Conservation (phyloP, 37 sponge, comb jelly and placozoan species). For the Corticium candelabrum region DNA sequence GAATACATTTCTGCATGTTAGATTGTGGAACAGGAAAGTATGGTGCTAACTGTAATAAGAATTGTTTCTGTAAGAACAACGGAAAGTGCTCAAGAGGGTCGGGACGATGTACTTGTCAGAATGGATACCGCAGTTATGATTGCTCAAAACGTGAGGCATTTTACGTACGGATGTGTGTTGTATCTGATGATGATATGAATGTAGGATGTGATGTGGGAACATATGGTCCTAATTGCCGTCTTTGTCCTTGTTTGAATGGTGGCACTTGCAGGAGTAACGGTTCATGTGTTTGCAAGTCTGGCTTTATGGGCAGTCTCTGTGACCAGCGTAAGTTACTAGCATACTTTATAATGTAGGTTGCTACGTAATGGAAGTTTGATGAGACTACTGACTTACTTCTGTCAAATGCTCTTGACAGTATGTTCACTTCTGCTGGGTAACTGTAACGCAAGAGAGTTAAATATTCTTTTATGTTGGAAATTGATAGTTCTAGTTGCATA, state of each 20-base stretch:
- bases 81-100: no score
- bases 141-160: not conserved
- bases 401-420: no score
- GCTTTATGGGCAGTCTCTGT: not conserved
- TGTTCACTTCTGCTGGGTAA: no score
- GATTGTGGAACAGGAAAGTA: not conserved
- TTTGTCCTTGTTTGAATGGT: not conserved
- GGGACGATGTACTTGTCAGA: not conserved
- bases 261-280: constrained; percentile 1
- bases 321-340: not conserved
- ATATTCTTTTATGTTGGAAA: no score
- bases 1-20: not conserved
- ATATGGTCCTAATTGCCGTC: not conserved
- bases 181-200: not conserved
- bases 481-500: no score
- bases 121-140: not conserved
- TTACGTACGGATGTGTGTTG: no score
- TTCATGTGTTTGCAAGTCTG: not conserved
- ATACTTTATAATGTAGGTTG: no score
- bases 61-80: not conserved
- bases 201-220: not conserved
- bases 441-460: no score
- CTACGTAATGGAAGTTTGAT: no score
- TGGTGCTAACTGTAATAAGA: not conserved
- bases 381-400: no score